A percentile compares a stretch with the other conserved stretches of the same genome.
phyloP scores from a whole-genome alignment of 2,797 vertebrate genomes.

The Xyrichtys novacula region DNA sequence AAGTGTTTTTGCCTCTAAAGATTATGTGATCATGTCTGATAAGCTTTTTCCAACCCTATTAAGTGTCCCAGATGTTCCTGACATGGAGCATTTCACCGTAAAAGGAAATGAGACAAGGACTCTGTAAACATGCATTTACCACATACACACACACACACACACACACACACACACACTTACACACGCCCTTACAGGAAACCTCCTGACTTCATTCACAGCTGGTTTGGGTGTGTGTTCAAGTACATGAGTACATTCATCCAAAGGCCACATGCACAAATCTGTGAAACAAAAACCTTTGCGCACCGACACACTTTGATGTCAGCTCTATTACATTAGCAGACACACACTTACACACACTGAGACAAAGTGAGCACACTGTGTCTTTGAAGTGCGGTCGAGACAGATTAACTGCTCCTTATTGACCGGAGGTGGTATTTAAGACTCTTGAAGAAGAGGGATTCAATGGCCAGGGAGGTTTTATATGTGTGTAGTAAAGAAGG shows the following conservation, averaged over 20 bases:
- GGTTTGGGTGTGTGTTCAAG: constrained; percentile 40
- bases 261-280: constrained; percentile 35
- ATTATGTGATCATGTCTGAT: constrained; percentile 8
- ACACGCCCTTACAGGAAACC: constrained; percentile 45
- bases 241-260: constrained; percentile 49
- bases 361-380: constrained; percentile 43
- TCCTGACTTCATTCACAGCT: constrained; percentile 66
- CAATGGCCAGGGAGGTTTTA: constrained; percentile 36
- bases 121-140: constrained; percentile 57
- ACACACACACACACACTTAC: constrained; percentile 38
- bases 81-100: constrained; percentile 57
- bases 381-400: constrained; percentile 67
- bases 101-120: constrained; percentile 47
- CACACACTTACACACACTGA: constrained; percentile 11
- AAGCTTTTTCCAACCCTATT: neutral
- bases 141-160: constrained; percentile 13
- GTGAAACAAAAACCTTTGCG: constrained; percentile 51
- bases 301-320: constrained; percentile 57
- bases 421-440: constrained; percentile 64
- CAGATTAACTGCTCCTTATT: constrained; percentile 67
- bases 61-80: constrained; percentile 51
- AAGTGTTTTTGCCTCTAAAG: neutral
- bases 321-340: constrained; percentile 43
- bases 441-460: constrained; percentile 57
- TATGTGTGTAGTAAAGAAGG: constrained; percentile 35